Base-by-base conservation (phyloP, 2,113 vertebrate species). In the Myxocyprinus asiaticus region DNA sequence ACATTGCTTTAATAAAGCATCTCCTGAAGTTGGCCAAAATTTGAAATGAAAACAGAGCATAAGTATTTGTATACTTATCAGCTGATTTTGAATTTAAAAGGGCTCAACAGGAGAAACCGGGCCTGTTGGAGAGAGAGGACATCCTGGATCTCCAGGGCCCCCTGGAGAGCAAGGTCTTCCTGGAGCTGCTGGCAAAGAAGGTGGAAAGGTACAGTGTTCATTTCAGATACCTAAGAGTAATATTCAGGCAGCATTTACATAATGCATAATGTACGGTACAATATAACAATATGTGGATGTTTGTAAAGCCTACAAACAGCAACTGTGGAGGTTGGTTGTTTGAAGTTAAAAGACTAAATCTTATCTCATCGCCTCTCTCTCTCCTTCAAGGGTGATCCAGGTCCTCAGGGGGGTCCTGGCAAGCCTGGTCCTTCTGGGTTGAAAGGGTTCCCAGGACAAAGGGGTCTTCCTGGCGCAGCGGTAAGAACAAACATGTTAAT, bases 141-240 rank as follows among this genome's bases (percentile, higher is more conserved):
- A 99, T 64, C 98, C 98, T 7, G 98, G 98, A 43, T 94, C 97
- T 44, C 97, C 97, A 5, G 97, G 97, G 0, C 97, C 97, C 69
- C 98, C 97, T 45, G 97, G 98, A 67, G 97, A 99, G 86, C 96
- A 98, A 87, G 98, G 98, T 78, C 95, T 99, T 69, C 96, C 98
- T 58, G 98, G 98, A 73, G 90, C 96, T 81, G 96, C 96, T 87
- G 98, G 97, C 78, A 99, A 98, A 91, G 97, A 99, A 90, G 97
- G 97, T 71, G 97, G 96, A 90, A 99, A 99, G 96, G 97, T 99
- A 92, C 2, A 3, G 12, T 0, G 11, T 3, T 14, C 9, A 11
- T 6, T 42, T 53, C 5, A 33, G 22, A 33, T 33, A 65, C 33
- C 65, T 48, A 33, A 50, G 59, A 9, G 6, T 42, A 75, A 33